Percentiles rank a stretch among this genome's conserved stretches.
Evolutionary conservation across 2,113 vertebrate genomes (phyloP).

Genomic region (Hystrix cristata): DNA sequence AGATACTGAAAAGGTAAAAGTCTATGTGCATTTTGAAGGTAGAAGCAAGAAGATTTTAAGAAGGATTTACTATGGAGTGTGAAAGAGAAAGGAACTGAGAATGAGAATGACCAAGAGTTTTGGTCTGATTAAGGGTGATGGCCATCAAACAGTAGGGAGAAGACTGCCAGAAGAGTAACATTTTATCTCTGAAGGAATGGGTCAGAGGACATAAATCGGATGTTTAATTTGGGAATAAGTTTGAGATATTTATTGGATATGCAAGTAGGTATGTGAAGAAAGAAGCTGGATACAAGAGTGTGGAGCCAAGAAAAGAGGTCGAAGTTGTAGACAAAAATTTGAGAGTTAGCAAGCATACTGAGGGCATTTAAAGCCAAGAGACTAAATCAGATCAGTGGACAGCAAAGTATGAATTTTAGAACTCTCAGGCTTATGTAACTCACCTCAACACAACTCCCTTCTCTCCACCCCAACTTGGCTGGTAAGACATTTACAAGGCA

Average conservation of each 20-base stretch:
- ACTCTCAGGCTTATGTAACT: neutral
- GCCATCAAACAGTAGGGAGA: neutral
- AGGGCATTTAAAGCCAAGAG: neutral
- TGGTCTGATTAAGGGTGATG: neutral
- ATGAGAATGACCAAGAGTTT: neutral
- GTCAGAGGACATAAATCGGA: neutral
- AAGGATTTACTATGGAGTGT: neutral
- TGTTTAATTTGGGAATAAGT: neutral
- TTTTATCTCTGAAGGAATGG: neutral
- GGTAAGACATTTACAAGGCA: neutral
- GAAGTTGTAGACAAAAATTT: neutral
- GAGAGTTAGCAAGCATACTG: neutral
- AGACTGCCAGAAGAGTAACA: too few species aligned
- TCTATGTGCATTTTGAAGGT: neutral
- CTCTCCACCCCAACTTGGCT: neutral
- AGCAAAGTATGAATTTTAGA: neutral
- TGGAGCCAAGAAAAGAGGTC: neutral
- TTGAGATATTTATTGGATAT: neutral
- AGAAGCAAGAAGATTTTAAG: neutral
- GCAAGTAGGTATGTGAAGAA: neutral
- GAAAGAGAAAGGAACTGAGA: neutral
- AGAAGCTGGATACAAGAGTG: neutral
- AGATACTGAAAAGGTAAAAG: neutral
- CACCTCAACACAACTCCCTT: neutral
- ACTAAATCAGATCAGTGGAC: neutral